Evolutionary conservation across 2,797 vertebrate species (phyloP).

Genomic region (Sparidentex hasta): DNA sequence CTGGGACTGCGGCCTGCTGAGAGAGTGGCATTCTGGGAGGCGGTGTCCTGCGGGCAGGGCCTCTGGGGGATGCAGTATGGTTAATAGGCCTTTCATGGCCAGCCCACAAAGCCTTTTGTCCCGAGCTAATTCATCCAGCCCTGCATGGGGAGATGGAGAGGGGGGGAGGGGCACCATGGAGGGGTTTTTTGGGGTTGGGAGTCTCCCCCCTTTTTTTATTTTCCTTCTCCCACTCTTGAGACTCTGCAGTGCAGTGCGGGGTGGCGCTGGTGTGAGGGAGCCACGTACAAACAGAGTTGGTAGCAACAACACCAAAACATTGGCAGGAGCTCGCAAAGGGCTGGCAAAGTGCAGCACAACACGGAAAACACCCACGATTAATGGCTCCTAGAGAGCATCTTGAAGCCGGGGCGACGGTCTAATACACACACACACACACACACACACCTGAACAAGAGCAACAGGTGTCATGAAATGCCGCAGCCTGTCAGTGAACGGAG

Average conservation of each 20-base stretch:
- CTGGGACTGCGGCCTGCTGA: conserved; percentile 86
- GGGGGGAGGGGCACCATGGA: conserved; percentile 65
- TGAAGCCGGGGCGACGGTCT: conserved; percentile 37
- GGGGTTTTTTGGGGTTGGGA: conserved; percentile 61
- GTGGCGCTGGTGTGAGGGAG: conserved; percentile 72
- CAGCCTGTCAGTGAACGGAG: conserved; percentile 20
- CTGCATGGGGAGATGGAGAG: conserved; percentile 84
- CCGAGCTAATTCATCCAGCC: conserved; percentile 87
- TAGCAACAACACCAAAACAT: conserved; percentile 75
- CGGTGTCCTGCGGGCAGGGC: conserved; percentile 88
- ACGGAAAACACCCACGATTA: conserved; percentile 67
- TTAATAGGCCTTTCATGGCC: conserved; percentile 91
- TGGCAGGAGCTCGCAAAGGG: conserved; percentile 56
- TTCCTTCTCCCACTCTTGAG: conserved; percentile 20
- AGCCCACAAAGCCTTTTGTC: conserved; percentile 90
- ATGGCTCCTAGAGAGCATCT: conserved; percentile 53
- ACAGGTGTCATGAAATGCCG: conserved; percentile 69
- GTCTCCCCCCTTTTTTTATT: conserved; percentile 57
- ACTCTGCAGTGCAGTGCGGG: conserved; percentile 50
- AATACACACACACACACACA: conserved; percentile 5
- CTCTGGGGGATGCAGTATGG: conserved; percentile 91
- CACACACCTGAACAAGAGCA: conserved; percentile 68
- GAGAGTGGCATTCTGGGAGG: conserved; percentile 88
- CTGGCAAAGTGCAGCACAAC: conserved; percentile 68
- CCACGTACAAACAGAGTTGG: conserved; percentile 63